Conservation (phyloP, 2,888 invertebrate genomes). For the Apoda limacodes region DNA sequence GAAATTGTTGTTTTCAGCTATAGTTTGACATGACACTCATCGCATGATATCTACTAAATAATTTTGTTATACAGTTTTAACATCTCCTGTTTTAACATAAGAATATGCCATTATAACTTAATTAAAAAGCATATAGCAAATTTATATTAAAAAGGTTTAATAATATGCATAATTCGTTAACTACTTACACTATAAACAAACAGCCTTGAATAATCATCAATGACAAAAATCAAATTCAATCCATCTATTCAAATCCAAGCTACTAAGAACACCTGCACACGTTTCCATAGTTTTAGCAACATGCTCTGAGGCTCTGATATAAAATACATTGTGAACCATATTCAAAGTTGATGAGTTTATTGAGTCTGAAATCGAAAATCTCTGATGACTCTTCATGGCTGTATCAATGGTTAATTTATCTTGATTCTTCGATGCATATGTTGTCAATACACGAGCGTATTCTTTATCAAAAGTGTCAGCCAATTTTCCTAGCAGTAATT, state of each 20-base stretch:
- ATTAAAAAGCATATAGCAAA: too few relatives aligned
- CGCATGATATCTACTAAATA: too few relatives aligned
- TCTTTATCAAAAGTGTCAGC: conserved; percentile 43
- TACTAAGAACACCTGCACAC: conserved; percentile 46
- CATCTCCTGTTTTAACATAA: too few relatives aligned
- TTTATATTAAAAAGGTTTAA: too few relatives aligned
- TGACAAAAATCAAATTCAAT: conserved; percentile 53
- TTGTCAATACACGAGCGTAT: conserved; percentile 24
- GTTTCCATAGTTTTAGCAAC: conserved; percentile 35
- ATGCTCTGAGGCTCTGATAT: conserved; percentile 37
- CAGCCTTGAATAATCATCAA: conserved; percentile 6
- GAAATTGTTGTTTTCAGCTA: too few relatives aligned
- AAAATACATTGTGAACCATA: conserved; percentile 35
- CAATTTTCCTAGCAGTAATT: conserved; percentile 33
- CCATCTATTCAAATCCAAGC: conserved; percentile 53
- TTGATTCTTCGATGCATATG: conserved; percentile 9
- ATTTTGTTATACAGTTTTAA: too few relatives aligned
- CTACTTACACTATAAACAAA: neutral
- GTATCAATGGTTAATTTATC: neutral
- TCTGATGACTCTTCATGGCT: neutral
- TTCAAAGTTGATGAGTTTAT: conserved; percentile 16
- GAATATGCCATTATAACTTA: too few relatives aligned
- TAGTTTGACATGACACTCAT: too few relatives aligned
- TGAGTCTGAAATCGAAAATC: neutral
- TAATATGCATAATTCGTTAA: too few relatives aligned